Evolutionary conservation across 1,140 invertebrate genomes (phyloP).

Genomic region (Chironomus striatipennis): DNA sequence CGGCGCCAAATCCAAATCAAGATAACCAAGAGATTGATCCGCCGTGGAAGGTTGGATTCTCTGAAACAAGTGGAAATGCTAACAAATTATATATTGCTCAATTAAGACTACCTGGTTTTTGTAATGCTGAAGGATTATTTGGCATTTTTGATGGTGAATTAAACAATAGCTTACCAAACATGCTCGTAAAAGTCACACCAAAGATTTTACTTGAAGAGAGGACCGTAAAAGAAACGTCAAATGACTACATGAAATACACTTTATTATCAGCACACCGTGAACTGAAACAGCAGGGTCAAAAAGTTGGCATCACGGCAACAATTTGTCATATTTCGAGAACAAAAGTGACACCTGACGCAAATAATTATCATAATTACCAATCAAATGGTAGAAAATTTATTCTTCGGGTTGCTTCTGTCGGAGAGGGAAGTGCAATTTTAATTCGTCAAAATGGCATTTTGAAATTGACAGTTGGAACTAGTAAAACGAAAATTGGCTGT

Average conservation of each 20-base stretch:
- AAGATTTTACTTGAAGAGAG: conserved; percentile 66
- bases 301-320: conserved; percentile 58
- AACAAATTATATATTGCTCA: conserved; percentile 65
- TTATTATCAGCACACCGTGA: conserved; percentile 65
- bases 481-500: conserved; percentile 51
- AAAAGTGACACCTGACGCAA: conserved; percentile 41
- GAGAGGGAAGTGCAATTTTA: conserved; percentile 60
- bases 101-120: conserved; percentile 64
- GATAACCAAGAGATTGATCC: conserved; percentile 47
- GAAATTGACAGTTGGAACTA: conserved; percentile 45
- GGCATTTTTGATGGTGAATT: conserved; percentile 72
- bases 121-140: conserved; percentile 68
- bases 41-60: conserved; percentile 73
- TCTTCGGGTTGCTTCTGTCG: conserved; percentile 61
- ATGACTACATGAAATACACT: conserved; percentile 76
- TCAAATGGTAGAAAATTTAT: conserved; percentile 44
- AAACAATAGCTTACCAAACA: conserved; percentile 55
- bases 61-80: conserved; percentile 66
- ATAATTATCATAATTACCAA: conserved; percentile 40
- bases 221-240: conserved; percentile 65
- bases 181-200: conserved; percentile 63
- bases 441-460: conserved; percentile 54
- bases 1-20: conserved; percentile 48
- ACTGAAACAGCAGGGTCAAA: conserved; percentile 60
- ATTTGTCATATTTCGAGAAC: conserved; percentile 60